Percentiles rank a stretch among this genome's conserved stretches.
Conservation (phyloP, 2,113 vertebrate species). For the Zosterops lateralis region DNA sequence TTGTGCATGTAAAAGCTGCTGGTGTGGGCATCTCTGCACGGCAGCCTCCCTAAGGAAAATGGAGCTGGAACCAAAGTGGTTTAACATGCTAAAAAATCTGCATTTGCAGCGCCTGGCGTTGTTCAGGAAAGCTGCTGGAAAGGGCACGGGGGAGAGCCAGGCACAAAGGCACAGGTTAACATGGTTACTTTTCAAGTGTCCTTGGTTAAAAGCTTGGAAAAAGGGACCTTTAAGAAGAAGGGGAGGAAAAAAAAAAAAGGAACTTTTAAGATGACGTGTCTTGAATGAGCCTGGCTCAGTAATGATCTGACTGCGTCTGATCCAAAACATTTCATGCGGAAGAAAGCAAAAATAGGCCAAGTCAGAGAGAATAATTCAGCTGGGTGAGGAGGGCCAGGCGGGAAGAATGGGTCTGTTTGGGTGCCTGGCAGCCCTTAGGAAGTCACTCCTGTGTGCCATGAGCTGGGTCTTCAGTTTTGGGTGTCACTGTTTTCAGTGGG, state of each 20-base stretch:
- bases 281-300: neutral
- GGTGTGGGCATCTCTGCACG: neutral
- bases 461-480: neutral
- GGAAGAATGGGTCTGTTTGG: neutral
- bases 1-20: neutral
- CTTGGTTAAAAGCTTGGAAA: neutral
- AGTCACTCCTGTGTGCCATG: neutral
- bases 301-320: neutral
- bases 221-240: neutral
- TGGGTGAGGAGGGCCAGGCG: neutral
- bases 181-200: neutral
- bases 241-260: fast-evolving
- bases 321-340: conserved; percentile 25
- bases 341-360: conserved; percentile 64
- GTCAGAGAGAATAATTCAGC: conserved; percentile 40
- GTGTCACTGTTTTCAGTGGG: neutral
- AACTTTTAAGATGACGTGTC: conserved; percentile 8
- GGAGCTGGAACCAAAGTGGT: neutral
- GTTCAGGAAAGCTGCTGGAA: fast-evolving
- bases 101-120: fast-evolving
- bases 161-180: neutral
- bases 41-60: neutral
- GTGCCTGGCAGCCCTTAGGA: neutral
- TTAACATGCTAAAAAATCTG: neutral
- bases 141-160: neutral